Evolutionary conservation across 1,140 invertebrate genomes (phyloP), one percentile per base, ranked within the genome.

Genomic region (Ceratosolen fusciceps): DNA sequence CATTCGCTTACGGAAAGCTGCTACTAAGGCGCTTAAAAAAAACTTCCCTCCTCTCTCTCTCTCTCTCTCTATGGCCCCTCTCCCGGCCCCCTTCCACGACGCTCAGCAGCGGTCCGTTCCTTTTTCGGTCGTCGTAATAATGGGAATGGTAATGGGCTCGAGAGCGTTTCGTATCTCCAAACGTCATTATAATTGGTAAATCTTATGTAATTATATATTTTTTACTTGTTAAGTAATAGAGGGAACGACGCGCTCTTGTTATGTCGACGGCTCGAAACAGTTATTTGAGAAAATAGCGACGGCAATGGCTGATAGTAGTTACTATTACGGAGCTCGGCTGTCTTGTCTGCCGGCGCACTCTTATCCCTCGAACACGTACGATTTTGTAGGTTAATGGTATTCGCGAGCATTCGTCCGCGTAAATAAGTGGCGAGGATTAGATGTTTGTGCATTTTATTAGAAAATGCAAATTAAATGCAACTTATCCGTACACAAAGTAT

Each of bases 361-460:
- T 43, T 43, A 26, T 10, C 24, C 16, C 24, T 1, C 10, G 26
- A 29, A 58, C 29, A 31, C 58, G 31, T 60, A 43, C 39, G 29
- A 60, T 60, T 58, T 60, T 60, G 26, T 60, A 34, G 58, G 58
- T 60, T 60, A 31, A 60, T 60, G 10, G 58, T 60, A 60, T 60
- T 31, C 58, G 19, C 31, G 3, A 60, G 29, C 58, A 60, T 60
- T 60, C n/a, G 1, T 60, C 58, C 3, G 29, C 26, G 2, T 60
- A 31, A 31, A 60, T 60, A 31, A 31, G 29, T 60, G 29, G 12
- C 24, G 29, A 58, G 9, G 52, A 58, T 29, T 9, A 3, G 8
- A 16, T 29, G 26, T 60, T 60, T 60, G 4, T 10, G 37, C 16
- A 67, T 37, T 43, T 67, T 39, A n/a, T 65, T 34, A 24, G 8